Conservation (phyloP, 2,797 vertebrate species). For the Lithobates sylvaticus region DNA sequence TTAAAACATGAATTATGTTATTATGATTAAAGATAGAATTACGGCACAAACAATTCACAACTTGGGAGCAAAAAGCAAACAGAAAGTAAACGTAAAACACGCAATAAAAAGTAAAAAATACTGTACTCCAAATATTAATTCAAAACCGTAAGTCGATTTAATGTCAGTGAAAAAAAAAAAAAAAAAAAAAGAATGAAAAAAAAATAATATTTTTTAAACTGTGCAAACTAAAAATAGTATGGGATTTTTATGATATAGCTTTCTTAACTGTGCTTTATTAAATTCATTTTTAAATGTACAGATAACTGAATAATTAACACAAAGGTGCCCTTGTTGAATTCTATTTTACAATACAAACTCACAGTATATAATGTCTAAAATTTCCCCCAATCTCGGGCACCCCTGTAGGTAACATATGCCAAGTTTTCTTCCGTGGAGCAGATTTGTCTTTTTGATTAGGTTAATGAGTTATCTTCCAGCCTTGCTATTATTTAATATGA, state of each 20-base stretch:
- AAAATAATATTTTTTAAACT: not conserved
- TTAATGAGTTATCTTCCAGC: slow-evolving; percentile 48
- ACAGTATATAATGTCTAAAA: slow-evolving; percentile 61
- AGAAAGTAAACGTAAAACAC: not conserved
- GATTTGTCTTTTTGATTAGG: slow-evolving; percentile 49
- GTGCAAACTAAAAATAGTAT: slow-evolving; percentile 42
- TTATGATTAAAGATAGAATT: slow-evolving; percentile 27
- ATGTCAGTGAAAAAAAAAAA: slow-evolving; percentile 21
- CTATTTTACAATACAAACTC: slow-evolving; percentile 60
- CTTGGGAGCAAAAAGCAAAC: slow-evolving; percentile 24
- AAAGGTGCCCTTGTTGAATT: slow-evolving; percentile 49
- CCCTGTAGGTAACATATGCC: slow-evolving; percentile 36
- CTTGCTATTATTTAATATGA: slow-evolving; percentile 33
- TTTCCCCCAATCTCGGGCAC: slow-evolving; percentile 33
- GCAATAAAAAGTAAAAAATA: slow-evolving; percentile 39
- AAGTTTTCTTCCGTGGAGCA: slow-evolving; percentile 22
- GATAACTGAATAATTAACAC: slow-evolving; percentile 48
- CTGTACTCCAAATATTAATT: slow-evolving; percentile 36
- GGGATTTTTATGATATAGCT: slow-evolving; percentile 44
- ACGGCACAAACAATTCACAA: slow-evolving; percentile 45
- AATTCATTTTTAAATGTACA: slow-evolving; percentile 54
- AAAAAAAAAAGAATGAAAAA: no score
- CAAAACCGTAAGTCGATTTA: slow-evolving; percentile 29
- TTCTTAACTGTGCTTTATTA: slow-evolving; percentile 61
- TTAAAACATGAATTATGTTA: slow-evolving; percentile 33